Base-by-base conservation (phyloP, 2,797 vertebrate species). In the Ibycter americanus region DNA sequence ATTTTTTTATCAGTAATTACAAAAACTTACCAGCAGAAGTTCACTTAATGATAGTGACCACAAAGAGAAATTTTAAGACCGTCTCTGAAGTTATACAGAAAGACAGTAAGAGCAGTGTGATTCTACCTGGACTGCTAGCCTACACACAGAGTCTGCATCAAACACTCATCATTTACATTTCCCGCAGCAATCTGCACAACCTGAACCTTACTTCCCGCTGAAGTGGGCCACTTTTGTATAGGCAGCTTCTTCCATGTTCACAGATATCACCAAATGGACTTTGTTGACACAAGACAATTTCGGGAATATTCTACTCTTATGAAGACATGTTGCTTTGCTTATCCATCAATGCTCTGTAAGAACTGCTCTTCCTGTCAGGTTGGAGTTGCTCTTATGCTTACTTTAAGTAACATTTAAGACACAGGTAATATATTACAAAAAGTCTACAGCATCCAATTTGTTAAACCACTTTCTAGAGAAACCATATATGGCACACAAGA, bases 321-420 rank as follows among this genome's bases (percentile, higher is more conserved):
- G 15, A 72, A 67, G 38, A 32, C 11, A 70, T 15, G 12, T 79
- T n/a, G 16, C 27, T 66, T 68, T 78, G 27, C 29, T 80, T 44
- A 86, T 10, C 61, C 10, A 40, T 54, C 63, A 73, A 1, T n/a
- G n/a, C 22, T 68, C 34, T 23, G 1, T 5, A 84, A 63, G 19
- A 52, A 63, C 20, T 34, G 17, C 16, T 83, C 61, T 29, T 82
- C 2, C 0, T 11, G 20, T 46, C 47, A 87, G 23, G 56, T 0
- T 73, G 55, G 36, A 77, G 42, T 12, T 71, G 42, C n/a, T 84
- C 68, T 70, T 44, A 26, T 0, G 0, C 22, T 90, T 62, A 78
- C 11, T 84, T 70, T 56, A 73, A 81, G 40, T 62, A 56, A 49
- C 29, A n/a, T 25, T 65, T 77, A 74, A 81, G 56, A 87, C 47